phyloP scores from a whole-genome alignment of 2,113 vertebrate species.

The Osmerus eperlanus region DNA sequence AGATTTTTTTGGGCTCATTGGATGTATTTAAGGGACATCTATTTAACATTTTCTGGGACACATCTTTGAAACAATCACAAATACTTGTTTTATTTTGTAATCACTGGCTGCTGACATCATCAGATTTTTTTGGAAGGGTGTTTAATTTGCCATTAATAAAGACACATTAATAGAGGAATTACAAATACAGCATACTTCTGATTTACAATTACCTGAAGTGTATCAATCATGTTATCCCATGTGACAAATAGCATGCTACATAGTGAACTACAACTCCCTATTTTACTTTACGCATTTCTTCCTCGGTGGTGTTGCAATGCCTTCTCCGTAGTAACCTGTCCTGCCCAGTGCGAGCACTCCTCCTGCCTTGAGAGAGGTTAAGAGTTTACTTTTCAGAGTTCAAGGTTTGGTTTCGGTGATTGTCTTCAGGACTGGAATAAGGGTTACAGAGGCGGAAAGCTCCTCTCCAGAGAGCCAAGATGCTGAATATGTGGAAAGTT shows the following conservation, averaged over 20 bases:
- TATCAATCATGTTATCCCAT: too few relatives aligned
- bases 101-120: too few relatives aligned
- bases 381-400: conserved; percentile 70
- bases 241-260: too few relatives aligned
- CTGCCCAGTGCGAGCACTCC: conserved; percentile 57
- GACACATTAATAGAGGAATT: too few relatives aligned
- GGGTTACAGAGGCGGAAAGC: conserved; percentile 57
- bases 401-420: conserved; percentile 60
- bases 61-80: too few relatives aligned
- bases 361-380: conserved; percentile 60
- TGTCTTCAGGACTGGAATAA: conserved; percentile 43
- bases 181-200: neutral
- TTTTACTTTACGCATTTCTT: conserved; percentile 36
- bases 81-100: too few relatives aligned
- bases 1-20: too few relatives aligned
- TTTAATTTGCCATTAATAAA: too few relatives aligned
- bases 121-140: too few relatives aligned
- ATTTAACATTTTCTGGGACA: too few relatives aligned
- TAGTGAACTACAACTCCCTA: conserved; percentile 56
- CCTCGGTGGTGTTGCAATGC: conserved; percentile 47
- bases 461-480: conserved; percentile 66
- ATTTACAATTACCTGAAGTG: neutral
- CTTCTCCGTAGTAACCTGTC: conserved; percentile 61
- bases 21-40: too few relatives aligned
- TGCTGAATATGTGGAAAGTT: conserved; percentile 96